These are phyloP conservation scores for Amphipyra tragopoginis DNA, from an alignment of 2,888 invertebrate species.

Conservation along the genomic window DNA sequence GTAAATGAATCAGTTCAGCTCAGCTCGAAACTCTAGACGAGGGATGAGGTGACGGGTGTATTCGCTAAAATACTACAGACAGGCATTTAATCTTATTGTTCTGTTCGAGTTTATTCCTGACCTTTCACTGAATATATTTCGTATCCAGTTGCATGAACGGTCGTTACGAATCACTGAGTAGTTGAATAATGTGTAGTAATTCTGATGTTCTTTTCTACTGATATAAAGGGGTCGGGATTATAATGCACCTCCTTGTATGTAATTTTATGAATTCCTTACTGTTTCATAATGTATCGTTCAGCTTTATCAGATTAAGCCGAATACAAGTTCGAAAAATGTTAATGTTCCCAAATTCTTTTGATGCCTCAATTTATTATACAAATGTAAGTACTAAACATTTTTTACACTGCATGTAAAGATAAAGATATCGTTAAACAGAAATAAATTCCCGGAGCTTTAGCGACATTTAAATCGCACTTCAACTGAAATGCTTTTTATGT, in stretches of 20 bases:
- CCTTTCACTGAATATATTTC: slow-evolving; percentile 47
- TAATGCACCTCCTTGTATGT: slow-evolving; percentile 9
- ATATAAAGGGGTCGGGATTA: slow-evolving; percentile 22
- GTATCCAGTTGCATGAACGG: slow-evolving; percentile 47
- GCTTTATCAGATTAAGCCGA: slow-evolving; percentile 1
- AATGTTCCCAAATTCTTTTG: slow-evolving; percentile 26
- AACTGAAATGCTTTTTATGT: slow-evolving; percentile 30
- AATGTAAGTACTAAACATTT: slow-evolving; percentile 6
- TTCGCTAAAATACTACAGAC: slow-evolving; percentile 27
- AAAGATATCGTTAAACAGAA: slow-evolving; percentile 33
- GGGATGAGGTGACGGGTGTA: slow-evolving; percentile 46
- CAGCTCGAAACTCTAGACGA: slow-evolving; percentile 61
- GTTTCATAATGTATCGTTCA: slow-evolving; percentile 10
- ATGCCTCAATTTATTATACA: slow-evolving; percentile 33
- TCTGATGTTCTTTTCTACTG: slow-evolving; percentile 22
- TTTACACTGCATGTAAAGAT: slow-evolving; percentile 18
- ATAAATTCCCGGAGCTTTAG: slow-evolving; percentile 30
- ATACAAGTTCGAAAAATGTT: slow-evolving; percentile 21
- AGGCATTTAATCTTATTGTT: slow-evolving; percentile 44
- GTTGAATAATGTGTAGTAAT: slow-evolving; percentile 39
- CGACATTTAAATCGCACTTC: slow-evolving; percentile 37
- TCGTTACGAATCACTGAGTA: slow-evolving; percentile 48
- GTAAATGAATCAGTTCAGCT: slow-evolving; percentile 85
- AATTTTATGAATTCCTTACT: slow-evolving; percentile 14
- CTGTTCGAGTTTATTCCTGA: slow-evolving; percentile 30